These are phyloP conservation scores for Scaptodrosophila latifasciaeformis DNA, from an alignment of 2,888 invertebrate genomes.

Conservation along the genomic window DNA sequence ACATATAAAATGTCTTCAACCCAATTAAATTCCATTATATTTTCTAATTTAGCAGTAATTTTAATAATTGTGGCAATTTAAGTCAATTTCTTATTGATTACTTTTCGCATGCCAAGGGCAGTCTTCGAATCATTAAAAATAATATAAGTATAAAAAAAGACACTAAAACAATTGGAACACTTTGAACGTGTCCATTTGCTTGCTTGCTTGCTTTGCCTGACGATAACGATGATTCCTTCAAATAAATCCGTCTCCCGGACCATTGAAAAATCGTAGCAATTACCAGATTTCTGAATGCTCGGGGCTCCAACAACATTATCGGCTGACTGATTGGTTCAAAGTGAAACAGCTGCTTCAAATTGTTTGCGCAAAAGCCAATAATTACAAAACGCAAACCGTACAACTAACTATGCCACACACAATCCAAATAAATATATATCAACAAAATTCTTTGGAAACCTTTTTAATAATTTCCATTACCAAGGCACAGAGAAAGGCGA, in stretches of 20 bases:
- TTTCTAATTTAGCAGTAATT: background rate
- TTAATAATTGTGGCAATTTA: constrained; percentile 9
- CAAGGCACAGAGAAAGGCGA: no score
- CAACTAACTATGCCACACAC: constrained; percentile 22
- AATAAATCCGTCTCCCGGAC: no score
- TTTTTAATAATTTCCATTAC: constrained; percentile 43
- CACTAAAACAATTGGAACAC: no score
- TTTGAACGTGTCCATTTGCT: no score
- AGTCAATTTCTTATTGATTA: constrained; percentile 25
- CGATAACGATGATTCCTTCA: no score
- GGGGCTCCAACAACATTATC: no score
- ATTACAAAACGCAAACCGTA: constrained; percentile 9
- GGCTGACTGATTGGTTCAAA: no score
- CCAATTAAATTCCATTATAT: no score
- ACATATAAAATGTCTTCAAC: no score
- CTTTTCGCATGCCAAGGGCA: constrained; percentile 18
- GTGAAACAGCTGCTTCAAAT: constrained; percentile 35
- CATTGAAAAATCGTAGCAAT: constrained; percentile 47
- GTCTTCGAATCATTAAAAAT: no score
- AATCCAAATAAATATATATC: constrained; percentile 39
- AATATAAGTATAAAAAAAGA: no score
- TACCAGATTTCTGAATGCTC: constrained; percentile 56
- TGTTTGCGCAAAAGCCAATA: constrained; percentile 12
- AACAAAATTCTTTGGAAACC: constrained; percentile 46
- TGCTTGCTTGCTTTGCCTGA: no score